Base-by-base conservation (phyloP, 2,797 vertebrate species). In the Cuculus canorus region DNA sequence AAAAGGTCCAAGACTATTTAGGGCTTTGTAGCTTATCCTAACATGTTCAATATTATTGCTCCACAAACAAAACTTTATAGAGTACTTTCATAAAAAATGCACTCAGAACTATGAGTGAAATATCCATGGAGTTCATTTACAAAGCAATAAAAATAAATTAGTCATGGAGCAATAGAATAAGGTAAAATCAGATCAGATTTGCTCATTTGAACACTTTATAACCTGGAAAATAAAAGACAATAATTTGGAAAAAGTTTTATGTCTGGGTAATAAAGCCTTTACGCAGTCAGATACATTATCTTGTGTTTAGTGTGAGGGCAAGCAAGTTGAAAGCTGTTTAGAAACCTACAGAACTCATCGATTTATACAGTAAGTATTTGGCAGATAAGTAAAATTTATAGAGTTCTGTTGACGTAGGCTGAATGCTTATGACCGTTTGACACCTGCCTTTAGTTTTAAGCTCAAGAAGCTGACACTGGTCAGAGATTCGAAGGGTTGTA, bases 71-170 rank as follows among this genome's bases (percentile, higher is more conserved):
- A 93, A 78, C 82, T 91, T 92, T 77, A 92, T 79, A 79, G 66
- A 68, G n/a, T 41, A 54, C 82, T 86, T 97, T 92, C 91, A 94
- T 95, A 68, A 96, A 60, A 68, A 88, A 82, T 78, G 92, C 57
- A 95, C 65, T 92, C 1, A 0, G 70, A 91, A 95, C 60, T 78
- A 89, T 65, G 79, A 52, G 90, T 90, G 83, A 96, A 95, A 95
- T 32, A 87, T 93, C 52, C 87, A 91, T 43, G 28, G 95, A 94
- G 93, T 94, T 97, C 94, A 91, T 93, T 97, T 97, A 88, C 88
- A 83, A 95, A 86, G 77, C 78, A 84, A 92, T 97, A 96, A 97
- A 97, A 97, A n/a, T 92, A 83, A 95, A 93, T 96, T 96, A 96
- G 82, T 97, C 80, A 95, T 86, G 43, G 89, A 95, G 83, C 91